Percentiles rank a stretch among this genome's conserved stretches.
Evolutionary conservation across 2,888 invertebrate species (phyloP).

Genomic region (Xiphydria camelus): DNA sequence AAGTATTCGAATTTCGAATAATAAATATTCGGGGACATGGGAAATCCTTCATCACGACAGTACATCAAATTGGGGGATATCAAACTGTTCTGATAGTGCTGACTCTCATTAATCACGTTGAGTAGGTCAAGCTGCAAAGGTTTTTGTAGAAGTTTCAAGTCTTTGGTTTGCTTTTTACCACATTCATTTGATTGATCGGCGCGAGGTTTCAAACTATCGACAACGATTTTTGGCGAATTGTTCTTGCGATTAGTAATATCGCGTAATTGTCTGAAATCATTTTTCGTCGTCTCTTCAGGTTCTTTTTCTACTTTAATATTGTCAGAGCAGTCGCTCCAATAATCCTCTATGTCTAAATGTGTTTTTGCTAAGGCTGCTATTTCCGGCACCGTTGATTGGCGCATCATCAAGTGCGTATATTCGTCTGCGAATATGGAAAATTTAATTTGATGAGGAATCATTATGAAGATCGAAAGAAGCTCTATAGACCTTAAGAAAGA

Average conservation of each 20-base stretch:
- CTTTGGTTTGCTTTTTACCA: neutral
- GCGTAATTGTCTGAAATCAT: neutral
- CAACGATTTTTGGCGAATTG: neutral
- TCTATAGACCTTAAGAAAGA: neutral
- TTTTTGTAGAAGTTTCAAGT: too few species aligned
- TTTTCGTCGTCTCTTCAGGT: conserved; percentile 1
- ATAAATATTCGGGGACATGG: conserved; percentile 37
- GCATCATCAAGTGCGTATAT: conserved; percentile 47
- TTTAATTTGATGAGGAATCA: neutral
- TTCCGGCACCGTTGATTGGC: conserved; percentile 40
- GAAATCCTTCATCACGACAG: conserved; percentile 25
- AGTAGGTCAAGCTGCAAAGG: conserved; percentile 1
- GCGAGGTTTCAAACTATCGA: neutral
- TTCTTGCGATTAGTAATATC: neutral
- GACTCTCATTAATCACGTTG: neutral
- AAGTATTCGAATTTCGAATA: too few species aligned
- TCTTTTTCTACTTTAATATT: conserved; percentile 15
- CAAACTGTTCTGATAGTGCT: conserved; percentile 9
- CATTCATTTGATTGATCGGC: neutral
- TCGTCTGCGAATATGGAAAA: conserved; percentile 28
- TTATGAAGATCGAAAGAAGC: neutral
- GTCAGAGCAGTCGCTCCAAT: conserved; percentile 42
- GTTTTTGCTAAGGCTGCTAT: conserved; percentile 37
- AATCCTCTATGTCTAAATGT: conserved; percentile 33
- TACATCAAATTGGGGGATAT: conserved; percentile 42